These are phyloP conservation scores for Sinonovacula constricta DNA, from an alignment of 1,140 invertebrate species.

Conservation along the genomic window DNA sequence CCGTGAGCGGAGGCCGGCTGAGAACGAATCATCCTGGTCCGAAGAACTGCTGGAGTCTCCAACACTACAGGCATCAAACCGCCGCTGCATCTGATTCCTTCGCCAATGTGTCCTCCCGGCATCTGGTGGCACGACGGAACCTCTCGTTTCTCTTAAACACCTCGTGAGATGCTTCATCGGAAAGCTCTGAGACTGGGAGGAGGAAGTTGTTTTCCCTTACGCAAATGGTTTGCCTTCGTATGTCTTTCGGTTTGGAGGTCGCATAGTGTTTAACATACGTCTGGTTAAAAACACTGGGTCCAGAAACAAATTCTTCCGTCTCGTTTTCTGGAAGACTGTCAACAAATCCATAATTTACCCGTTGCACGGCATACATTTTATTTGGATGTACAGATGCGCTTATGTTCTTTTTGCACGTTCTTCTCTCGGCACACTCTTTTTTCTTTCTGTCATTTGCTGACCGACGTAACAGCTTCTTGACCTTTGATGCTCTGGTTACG, in stretches of 20 bases:
- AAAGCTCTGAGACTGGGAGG: background rate
- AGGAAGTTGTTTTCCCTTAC: background rate
- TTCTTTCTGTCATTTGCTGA: too few relatives aligned
- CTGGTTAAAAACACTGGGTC: too few relatives aligned
- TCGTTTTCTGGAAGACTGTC: constrained; percentile 17
- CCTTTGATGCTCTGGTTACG: too few relatives aligned
- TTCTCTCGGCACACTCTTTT: too few relatives aligned
- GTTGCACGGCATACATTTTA: constrained; percentile 31
- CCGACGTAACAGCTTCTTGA: too few relatives aligned
- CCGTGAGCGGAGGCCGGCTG: background rate
- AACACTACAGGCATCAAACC: background rate
- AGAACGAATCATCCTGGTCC: background rate
- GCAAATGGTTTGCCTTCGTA: background rate
- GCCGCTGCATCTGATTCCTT: background rate
- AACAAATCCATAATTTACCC: constrained; percentile 47
- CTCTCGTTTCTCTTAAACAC: background rate
- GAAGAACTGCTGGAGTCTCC: background rate
- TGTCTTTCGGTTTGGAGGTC: background rate
- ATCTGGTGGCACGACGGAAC: background rate
- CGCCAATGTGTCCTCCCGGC: too few relatives aligned
- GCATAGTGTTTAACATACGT: constrained; percentile 5
- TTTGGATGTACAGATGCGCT: constrained; percentile 31
- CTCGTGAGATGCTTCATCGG: constrained; percentile 14
- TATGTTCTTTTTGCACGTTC: background rate
- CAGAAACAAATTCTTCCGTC: too few relatives aligned